Percentiles rank a stretch among this genome's conserved stretches.
phyloP scores from a whole-genome alignment of 2,888 invertebrate species.

The Epistrophe eligans region DNA sequence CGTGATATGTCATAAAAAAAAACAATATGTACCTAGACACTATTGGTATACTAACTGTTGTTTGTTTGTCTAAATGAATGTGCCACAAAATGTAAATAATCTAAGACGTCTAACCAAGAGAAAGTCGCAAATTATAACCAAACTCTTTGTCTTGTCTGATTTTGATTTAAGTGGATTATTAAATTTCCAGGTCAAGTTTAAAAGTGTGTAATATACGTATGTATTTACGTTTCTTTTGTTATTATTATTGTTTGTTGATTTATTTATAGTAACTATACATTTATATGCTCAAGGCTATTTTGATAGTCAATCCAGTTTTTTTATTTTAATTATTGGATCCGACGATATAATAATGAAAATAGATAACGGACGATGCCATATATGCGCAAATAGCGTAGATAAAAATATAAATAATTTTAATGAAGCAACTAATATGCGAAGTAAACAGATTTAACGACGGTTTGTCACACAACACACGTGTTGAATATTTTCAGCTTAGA shows the following conservation, averaged over 20 bases:
- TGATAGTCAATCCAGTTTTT: slow-evolving; percentile 40
- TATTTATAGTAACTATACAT: neutral
- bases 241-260: slow-evolving; percentile 6
- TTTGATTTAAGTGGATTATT: slow-evolving; percentile 25
- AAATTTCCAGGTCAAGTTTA: slow-evolving; percentile 65
- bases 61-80: neutral
- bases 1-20: neutral
- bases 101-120: slow-evolving; percentile 9
- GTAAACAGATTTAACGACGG: slow-evolving; percentile 12
- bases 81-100: slow-evolving; percentile 30
- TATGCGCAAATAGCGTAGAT: slow-evolving; percentile 15
- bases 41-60: neutral
- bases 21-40: neutral
- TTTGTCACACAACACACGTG: slow-evolving; percentile 16
- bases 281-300: slow-evolving; percentile 45
- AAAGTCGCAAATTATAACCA: slow-evolving; percentile 25
- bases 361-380: slow-evolving; percentile 27
- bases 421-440: slow-evolving; percentile 33
- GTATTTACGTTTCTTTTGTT: slow-evolving; percentile 18
- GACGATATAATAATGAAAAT: slow-evolving; percentile 14
- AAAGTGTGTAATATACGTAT: neutral
- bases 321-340: slow-evolving; percentile 31
- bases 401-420: slow-evolving; percentile 2
- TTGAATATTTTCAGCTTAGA: neutral
- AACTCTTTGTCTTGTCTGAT: slow-evolving; percentile 22